Base-by-base conservation (phyloP, 2,888 invertebrate genomes). In the Meandrusa payeni region DNA sequence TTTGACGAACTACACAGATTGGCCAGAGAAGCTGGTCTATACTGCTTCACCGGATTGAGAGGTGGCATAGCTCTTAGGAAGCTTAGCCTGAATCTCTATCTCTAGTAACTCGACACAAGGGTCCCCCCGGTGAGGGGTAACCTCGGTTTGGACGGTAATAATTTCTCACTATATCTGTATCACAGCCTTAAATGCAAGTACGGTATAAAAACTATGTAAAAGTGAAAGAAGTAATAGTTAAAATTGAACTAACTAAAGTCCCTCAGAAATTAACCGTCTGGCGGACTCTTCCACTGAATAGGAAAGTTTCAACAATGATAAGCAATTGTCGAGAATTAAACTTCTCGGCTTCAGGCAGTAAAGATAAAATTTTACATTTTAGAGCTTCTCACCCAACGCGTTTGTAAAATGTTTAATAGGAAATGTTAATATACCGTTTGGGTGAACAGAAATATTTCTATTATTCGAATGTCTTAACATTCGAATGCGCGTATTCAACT, bases 311-410 rank as follows among this genome's bases (percentile, higher is more conserved):
- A 19, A 45, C 28, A 27, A 29, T 39, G 44, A 39, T 45, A 45
- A 45, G 44, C 44, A 45, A 45, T 45, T 45, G 39, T 39, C 44
- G 44, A 9, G 39, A 45, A 45, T 45, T 45, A 45, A 45, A 39
- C 34, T 39, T 39, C 38, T 34, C 28, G 29, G 44, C 34, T 45
- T 34, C 39, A 26, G 24, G 39, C 28, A 38, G 20, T 44, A 32
- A 44, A 38, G 38, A 44, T 38, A 44, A 44, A 38, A 44, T 38
- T 31, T 37, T 26, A 38, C 31, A 43, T 38, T 38, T 38, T 44
- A 44, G 38, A 32, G 43, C 12, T 5, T 15, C 27, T 27, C 38
- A 22, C 20, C 38, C 22, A 27, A 20, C 23, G 39, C 33, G 24
- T 39, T 45, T n/a, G 23, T 39, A 33, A 44, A 39, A 39, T 26